Evolutionary conservation across 2,113 vertebrate species (phyloP).

Genomic region (Amblyopsis rosae): DNA sequence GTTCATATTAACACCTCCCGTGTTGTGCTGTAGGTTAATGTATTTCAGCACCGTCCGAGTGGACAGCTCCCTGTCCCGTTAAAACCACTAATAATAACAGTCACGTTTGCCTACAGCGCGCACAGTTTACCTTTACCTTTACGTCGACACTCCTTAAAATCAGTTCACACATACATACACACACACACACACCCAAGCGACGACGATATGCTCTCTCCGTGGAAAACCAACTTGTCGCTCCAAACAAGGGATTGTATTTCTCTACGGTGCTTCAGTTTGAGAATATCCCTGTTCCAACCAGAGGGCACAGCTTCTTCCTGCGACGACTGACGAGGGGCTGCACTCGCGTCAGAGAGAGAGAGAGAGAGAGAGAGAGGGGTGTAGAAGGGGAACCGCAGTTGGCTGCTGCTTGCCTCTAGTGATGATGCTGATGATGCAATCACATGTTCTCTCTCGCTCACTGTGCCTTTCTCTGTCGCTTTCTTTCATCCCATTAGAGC

Average conservation of each 20-base stretch:
- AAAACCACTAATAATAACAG: neutral
- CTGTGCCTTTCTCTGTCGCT: neutral
- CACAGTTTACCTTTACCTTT: slow-evolving; percentile 57
- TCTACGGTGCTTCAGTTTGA: slow-evolving; percentile 50
- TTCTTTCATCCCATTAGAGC: neutral
- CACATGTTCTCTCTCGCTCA: slow-evolving; percentile 13
- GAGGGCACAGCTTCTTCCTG: slow-evolving; percentile 63
- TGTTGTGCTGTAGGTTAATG: neutral
- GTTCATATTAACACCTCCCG: neutral
- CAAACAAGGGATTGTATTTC: slow-evolving; percentile 5
- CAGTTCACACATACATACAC: slow-evolving; percentile 9
- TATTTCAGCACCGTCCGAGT: slow-evolving; percentile 1
- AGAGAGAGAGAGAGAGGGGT: slow-evolving; percentile 10
- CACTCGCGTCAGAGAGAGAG: slow-evolving; percentile 16
- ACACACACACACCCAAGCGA: slow-evolving; percentile 7
- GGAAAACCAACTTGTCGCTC: slow-evolving; percentile 40
- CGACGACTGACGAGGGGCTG: slow-evolving; percentile 59
- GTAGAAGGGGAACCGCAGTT: slow-evolving; percentile 14
- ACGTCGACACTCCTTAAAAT: slow-evolving; percentile 42
- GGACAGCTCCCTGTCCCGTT: neutral
- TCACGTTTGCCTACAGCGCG: neutral
- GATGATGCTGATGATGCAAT: slow-evolving; percentile 25
- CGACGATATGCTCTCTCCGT: slow-evolving; percentile 8
- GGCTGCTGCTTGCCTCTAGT: slow-evolving; percentile 6
- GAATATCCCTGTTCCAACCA: slow-evolving; percentile 63